Base-by-base conservation (phyloP, 2,797 vertebrate species). In the Enteromius radiatus region DNA sequence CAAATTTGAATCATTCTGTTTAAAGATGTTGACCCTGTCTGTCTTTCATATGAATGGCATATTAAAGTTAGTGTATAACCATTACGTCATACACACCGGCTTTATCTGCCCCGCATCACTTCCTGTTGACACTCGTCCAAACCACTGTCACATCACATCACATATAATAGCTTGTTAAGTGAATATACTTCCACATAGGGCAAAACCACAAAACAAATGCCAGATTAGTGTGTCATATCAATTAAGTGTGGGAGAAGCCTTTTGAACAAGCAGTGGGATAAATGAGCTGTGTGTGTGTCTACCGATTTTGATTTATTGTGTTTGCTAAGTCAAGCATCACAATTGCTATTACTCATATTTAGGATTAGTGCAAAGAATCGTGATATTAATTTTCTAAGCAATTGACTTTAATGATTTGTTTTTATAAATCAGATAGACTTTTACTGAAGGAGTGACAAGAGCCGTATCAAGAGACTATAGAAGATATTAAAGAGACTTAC, bases 101-200 rank as follows among this genome's bases (percentile, higher is more conserved):
- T 84, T 87, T 87, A 84, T 85, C 82, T 87, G 80, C 59, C 79
- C 67, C 11, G 47, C 82, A 83, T 84, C 76, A 65, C 67, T 68
- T 84, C 73, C 73, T 83, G 47, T 26, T 84, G 71, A 68, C 28
- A 26, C 52, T 45, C 14, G 4, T 76, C 80, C 78, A 88, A 79
- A 78, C 80, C 83, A 70, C 82, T 77, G 49, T 83, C 80, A 86
- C 76, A 79, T 81, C 80, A 73, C 82, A 78, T 67, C 83, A 84
- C 59, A 59, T 67, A 83, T 86, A 88, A 88, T 83, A 63, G 73
- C 67, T 78, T 73, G 43, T 83, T 85, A 80, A 83, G 49, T 78
- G 26, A 82, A 82, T 64, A 71, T 21, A 33, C 52, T n/a, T 69
- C 63, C 75, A 64, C 28, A 64, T 77, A 43, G 68, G 75, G 83